Percentiles rank a stretch among this genome's conserved stretches.
Conservation (phyloP, 2,888 invertebrate genomes). For the Erynnis tages region DNA sequence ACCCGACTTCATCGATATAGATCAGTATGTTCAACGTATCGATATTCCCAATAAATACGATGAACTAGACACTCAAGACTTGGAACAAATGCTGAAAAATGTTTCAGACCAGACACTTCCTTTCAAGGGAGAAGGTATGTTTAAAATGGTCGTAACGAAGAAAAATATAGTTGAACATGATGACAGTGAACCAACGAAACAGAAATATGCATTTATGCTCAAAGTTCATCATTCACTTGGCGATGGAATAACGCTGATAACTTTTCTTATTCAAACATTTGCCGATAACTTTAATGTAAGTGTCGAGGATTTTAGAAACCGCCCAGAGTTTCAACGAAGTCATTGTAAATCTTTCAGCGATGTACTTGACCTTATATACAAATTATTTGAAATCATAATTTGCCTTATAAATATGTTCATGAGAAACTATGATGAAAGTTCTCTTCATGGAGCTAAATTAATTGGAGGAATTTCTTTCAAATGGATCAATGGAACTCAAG, state of each 20-base stretch:
- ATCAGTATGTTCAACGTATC: slow-evolving; percentile 67
- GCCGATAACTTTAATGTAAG: slow-evolving; percentile 53
- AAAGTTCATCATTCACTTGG: slow-evolving; percentile 80
- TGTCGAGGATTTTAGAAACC: slow-evolving; percentile 35
- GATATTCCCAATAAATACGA: slow-evolving; percentile 46
- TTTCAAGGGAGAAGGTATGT: slow-evolving; percentile 64
- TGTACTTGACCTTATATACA: slow-evolving; percentile 44
- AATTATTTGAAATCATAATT: slow-evolving; percentile 45
- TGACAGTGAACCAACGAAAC: too few relatives aligned
- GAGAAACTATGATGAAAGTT: slow-evolving; percentile 58
- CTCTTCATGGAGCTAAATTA: slow-evolving; percentile 66
- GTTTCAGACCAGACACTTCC: slow-evolving; percentile 65
- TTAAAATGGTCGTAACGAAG: slow-evolving; percentile 73
- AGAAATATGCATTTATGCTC: slow-evolving; percentile 67
- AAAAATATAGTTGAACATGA: slow-evolving; percentile 43
- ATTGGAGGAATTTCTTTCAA: slow-evolving; percentile 64
- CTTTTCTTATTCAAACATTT: slow-evolving; percentile 67
- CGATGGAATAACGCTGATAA: slow-evolving; percentile 75
- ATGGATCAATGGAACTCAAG: slow-evolving; percentile 59
- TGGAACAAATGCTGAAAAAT: slow-evolving; percentile 60
- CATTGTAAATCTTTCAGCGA: slow-evolving; percentile 31
- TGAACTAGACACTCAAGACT: slow-evolving; percentile 44
- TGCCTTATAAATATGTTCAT: slow-evolving; percentile 49
- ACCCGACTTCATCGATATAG: slow-evolving; percentile 52
- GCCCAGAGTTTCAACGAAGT: slow-evolving; percentile 29